These are phyloP conservation scores for Pomatorhinus ruficollis DNA, from an alignment of 2,113 vertebrate species.

Conservation along the genomic window DNA sequence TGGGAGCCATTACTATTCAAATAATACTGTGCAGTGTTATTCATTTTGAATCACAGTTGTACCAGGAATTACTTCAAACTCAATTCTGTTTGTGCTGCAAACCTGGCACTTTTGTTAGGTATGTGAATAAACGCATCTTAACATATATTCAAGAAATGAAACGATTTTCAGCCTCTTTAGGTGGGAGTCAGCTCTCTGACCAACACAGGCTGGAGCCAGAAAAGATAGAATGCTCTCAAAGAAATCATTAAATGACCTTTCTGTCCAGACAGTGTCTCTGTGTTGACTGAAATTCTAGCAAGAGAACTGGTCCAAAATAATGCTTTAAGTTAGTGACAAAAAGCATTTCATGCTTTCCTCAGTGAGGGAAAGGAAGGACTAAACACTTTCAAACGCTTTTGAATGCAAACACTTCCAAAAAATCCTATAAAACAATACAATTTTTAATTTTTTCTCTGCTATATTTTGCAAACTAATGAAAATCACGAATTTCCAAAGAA, in stretches of 20 bases:
- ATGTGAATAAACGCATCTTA: not conserved
- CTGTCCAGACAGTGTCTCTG: not conserved
- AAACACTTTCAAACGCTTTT: not conserved
- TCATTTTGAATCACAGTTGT: not conserved
- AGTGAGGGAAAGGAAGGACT: not conserved
- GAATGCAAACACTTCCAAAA: not conserved
- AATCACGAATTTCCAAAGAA: not conserved
- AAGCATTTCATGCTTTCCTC: not conserved
- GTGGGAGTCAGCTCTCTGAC: not conserved
- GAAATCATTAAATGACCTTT: not conserved
- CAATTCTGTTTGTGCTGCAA: not conserved
- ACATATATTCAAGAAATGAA: not conserved
- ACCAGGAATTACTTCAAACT: slow-evolving; percentile 34
- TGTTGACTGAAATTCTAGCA: not conserved
- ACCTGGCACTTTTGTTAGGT: not conserved
- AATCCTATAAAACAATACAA: not conserved
- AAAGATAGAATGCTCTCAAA: not conserved
- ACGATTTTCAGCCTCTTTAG: not conserved
- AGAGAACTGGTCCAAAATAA: not conserved
- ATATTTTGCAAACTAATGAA: not conserved
- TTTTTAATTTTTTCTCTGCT: not conserved
- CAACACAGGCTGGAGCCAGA: not conserved
- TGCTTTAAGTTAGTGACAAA: not conserved
- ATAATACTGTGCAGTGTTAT: slow-evolving; percentile 1
- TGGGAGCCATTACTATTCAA: slow-evolving; percentile 30